Conservation (phyloP, 2,797 vertebrate species). For the Delichon dasypus region DNA sequence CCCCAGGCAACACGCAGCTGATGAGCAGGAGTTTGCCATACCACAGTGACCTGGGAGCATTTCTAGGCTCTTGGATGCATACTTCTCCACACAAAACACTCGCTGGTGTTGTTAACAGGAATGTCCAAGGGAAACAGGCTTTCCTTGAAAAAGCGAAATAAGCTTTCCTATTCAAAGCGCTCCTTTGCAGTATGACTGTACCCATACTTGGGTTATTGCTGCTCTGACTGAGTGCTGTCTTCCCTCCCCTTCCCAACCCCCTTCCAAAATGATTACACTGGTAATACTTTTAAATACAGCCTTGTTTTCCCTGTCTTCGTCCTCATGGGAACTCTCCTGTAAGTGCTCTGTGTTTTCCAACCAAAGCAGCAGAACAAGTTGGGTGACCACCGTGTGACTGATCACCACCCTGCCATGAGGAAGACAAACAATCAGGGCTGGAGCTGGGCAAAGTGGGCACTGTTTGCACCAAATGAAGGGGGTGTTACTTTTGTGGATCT, state of each 20-base stretch:
- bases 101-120: not conserved
- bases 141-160: not conserved
- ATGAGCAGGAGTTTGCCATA: not conserved
- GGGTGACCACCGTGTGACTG: not conserved
- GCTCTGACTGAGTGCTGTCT: not conserved
- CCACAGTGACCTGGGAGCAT: not conserved
- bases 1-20: not conserved
- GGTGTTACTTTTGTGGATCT: not conserved
- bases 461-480: not conserved
- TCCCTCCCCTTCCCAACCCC: not conserved
- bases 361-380: slow-evolving; percentile 29
- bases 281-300: not conserved
- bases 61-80: not conserved
- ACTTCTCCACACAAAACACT: not conserved
- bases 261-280: not conserved
- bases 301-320: not conserved
- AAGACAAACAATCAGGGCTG: not conserved
- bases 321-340: not conserved
- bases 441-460: not conserved
- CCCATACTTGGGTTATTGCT: not conserved
- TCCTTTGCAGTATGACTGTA: not conserved
- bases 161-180: not conserved
- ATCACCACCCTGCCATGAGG: not conserved
- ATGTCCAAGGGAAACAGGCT: not conserved
- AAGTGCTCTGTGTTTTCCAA: not conserved